Evolutionary conservation across 2,113 vertebrate genomes (phyloP).

Genomic region (Phylloscopus trochilus): DNA sequence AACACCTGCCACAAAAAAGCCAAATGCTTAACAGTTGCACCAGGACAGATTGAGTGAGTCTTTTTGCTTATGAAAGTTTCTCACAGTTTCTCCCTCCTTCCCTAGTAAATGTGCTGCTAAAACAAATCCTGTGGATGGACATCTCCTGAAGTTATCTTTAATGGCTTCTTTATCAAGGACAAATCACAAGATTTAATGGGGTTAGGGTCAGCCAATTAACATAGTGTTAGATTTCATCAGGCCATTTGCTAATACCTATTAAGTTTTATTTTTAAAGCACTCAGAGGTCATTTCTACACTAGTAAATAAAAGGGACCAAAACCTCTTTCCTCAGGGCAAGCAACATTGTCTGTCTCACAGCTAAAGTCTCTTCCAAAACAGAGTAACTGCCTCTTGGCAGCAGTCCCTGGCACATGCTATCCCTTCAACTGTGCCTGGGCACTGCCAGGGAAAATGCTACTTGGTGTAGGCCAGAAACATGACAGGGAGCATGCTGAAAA

Average conservation of each 20-base stretch:
- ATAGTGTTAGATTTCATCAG: neutral
- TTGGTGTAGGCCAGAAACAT: neutral
- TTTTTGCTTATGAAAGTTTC: neutral
- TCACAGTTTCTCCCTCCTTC: neutral
- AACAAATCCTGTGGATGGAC: neutral
- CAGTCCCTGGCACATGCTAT: neutral
- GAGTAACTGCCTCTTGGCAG: constrained; percentile 26
- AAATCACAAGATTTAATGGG: neutral
- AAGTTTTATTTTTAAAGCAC: constrained; percentile 13
- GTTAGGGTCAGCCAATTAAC: neutral
- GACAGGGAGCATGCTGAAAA: constrained; percentile 19
- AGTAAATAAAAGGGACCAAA: neutral
- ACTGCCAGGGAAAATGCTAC: neutral
- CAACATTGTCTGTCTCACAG: neutral
- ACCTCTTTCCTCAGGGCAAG: neutral
- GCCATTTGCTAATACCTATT: neutral
- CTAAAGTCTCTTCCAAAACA: neutral
- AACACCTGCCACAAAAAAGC: constrained; percentile 85
- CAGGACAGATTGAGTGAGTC: constrained; percentile 80
- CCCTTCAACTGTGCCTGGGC: neutral
- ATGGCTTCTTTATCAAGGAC: neutral
- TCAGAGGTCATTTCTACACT: neutral
- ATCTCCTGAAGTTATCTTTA: neutral
- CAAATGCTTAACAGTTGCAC: constrained; percentile 75
- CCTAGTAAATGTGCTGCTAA: neutral